phyloP scores from a whole-genome alignment of 2,113 vertebrate genomes.

The Riparia riparia region DNA sequence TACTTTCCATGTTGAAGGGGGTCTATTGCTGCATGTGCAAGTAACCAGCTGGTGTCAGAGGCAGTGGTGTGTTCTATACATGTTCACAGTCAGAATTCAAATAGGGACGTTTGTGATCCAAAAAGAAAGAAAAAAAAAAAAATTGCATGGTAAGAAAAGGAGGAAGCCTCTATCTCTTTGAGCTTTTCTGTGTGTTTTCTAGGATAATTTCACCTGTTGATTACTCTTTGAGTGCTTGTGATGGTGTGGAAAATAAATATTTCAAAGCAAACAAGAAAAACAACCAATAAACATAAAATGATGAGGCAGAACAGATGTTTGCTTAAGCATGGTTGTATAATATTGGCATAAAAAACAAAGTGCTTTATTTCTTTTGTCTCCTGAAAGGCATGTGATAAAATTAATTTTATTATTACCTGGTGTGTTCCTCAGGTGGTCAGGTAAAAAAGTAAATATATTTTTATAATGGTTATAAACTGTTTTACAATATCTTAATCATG shows the following conservation, averaged over 20 bases:
- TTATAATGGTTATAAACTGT: slow-evolving; percentile 56
- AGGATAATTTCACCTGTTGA: not conserved
- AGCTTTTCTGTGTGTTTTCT: not conserved
- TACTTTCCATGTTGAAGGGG: not conserved
- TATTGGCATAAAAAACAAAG: not conserved
- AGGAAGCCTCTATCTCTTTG: not conserved
- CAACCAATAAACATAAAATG: not conserved
- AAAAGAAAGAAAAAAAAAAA: not conserved
- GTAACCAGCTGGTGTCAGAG: not conserved
- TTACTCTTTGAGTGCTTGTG: not conserved
- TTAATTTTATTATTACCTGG: slow-evolving; percentile 36
- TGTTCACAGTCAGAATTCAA: not conserved
- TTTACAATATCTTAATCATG: slow-evolving; percentile 53
- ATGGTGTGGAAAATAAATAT: not conserved
- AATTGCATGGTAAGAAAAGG: not conserved
- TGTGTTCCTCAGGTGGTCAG: slow-evolving; percentile 31
- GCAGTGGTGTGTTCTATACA: not conserved
- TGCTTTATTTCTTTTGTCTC: slow-evolving; percentile 1
- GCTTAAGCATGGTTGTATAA: not conserved
- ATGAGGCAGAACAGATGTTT: slow-evolving; percentile 10
- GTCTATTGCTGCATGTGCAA: not conserved
- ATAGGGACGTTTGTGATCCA: not conserved
- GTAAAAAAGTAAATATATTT: slow-evolving; percentile 68
- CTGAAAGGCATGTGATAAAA: slow-evolving; percentile 30
- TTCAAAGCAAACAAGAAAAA: not conserved